Evolutionary conservation across 2,113 vertebrate genomes (phyloP).

Genomic region (Morone chrysops): DNA sequence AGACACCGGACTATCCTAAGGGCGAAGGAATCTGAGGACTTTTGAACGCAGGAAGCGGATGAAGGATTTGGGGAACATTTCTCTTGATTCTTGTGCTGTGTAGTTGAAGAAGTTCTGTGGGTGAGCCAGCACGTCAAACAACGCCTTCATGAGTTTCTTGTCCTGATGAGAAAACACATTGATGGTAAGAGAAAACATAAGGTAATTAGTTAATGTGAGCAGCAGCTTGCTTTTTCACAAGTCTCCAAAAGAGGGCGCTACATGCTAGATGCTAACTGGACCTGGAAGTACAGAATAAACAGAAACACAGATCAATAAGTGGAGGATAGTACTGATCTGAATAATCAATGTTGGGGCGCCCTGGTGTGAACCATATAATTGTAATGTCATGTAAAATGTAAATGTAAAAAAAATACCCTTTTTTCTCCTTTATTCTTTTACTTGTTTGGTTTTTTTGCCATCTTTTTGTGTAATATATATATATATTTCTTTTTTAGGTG

Average conservation of each 20-base stretch:
- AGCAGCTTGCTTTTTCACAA: constrained; percentile 24
- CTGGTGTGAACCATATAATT: not conserved
- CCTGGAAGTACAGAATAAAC: not conserved
- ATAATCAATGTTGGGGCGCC: not conserved
- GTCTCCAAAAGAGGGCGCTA: constrained; percentile 67
- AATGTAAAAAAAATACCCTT: not conserved
- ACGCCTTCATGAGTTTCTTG: constrained; percentile 97
- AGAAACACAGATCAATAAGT: not conserved
- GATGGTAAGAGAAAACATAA: constrained; percentile 35
- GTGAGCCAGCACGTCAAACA: constrained; percentile 97
- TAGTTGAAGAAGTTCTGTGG: constrained; percentile 99
- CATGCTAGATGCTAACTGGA: constrained; percentile 17
- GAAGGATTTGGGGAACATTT: constrained; percentile 99
- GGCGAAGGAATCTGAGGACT: constrained; percentile 96
- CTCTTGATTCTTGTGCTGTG: constrained; percentile 97
- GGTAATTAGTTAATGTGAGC: not conserved
- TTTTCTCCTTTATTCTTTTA: not conserved
- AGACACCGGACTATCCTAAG: constrained; percentile 81
- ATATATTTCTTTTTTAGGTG: not conserved
- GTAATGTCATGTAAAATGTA: not conserved
- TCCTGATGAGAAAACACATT: constrained; percentile 85
- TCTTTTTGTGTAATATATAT: not conserved
- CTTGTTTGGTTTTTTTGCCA: not conserved
- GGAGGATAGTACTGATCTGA: not conserved
- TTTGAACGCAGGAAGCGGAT: constrained; percentile 96